Conservation (phyloP, 2,888 invertebrate genomes). For the Atherix ibis region DNA sequence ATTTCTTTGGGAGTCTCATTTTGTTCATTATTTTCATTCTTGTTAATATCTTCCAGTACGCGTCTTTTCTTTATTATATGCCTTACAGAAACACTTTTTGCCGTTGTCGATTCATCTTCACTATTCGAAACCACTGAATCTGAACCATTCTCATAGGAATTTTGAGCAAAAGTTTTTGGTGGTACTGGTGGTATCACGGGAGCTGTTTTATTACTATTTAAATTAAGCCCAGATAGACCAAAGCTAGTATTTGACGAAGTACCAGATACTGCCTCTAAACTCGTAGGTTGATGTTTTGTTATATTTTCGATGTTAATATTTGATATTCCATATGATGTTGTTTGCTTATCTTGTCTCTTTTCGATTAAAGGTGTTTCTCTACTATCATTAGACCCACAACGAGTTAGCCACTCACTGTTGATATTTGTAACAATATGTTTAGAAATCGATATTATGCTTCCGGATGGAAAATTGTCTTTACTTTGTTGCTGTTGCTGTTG, state of each 20-base stretch:
- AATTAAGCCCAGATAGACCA: constrained; percentile 27
- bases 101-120: constrained; percentile 42
- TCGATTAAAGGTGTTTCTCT: no score
- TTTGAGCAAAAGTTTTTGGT: background rate
- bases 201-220: background rate
- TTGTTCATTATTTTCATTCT: background rate
- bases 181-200: background rate
- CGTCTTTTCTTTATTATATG: constrained; percentile 42
- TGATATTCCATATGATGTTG: constrained; percentile 3
- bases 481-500: constrained; percentile 18
- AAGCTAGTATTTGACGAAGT: constrained; percentile 8
- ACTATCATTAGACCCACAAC: constrained; percentile 4
- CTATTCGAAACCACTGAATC: constrained; percentile 55
- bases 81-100: constrained; percentile 33
- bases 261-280: no score
- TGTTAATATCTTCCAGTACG: background rate
- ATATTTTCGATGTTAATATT: constrained; percentile 3
- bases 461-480: no score
- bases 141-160: constrained; percentile 34
- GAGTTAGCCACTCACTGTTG: constrained; percentile 33
- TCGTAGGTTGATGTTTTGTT: no score
- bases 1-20: background rate
- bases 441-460: background rate
- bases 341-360: background rate
- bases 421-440: constrained; percentile 14